Evolutionary conservation across 30 jellyfish, hydroid and myxozoan species (phyloP).

Genomic region (Aurelia aurita complex sp. Pacific): DNA sequence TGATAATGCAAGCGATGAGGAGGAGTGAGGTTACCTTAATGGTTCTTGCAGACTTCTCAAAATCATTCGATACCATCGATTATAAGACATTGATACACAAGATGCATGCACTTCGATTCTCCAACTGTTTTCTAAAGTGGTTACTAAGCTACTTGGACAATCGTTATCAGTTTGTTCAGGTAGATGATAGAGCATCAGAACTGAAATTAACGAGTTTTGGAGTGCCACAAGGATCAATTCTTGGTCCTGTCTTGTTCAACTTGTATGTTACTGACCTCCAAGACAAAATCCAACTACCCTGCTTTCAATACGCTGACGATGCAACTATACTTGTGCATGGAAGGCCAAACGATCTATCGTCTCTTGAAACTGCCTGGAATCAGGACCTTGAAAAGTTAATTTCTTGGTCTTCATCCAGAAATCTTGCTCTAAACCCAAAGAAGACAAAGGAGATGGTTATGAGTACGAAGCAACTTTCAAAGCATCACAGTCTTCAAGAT

Average conservation of each 20-base stretch:
- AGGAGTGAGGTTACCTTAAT: slow-evolving; percentile 61
- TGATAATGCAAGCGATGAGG: slow-evolving; percentile 47
- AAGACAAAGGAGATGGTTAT: slow-evolving; percentile 57
- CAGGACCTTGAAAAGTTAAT: slow-evolving; percentile 28
- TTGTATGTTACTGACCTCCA: slow-evolving; percentile 56
- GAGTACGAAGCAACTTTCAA: slow-evolving; percentile 37
- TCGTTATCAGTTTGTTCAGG: slow-evolving; percentile 64
- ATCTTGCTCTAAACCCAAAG: slow-evolving; percentile 47
- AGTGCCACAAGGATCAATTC: slow-evolving; percentile 72
- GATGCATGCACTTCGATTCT: slow-evolving; percentile 65
- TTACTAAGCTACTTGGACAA: slow-evolving; percentile 58
- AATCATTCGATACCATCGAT: slow-evolving; percentile 77
- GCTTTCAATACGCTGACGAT: slow-evolving; percentile 59
- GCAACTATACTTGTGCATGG: slow-evolving; percentile 36
- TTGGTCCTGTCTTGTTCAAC: slow-evolving; percentile 69
- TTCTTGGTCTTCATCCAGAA: slow-evolving; percentile 36
- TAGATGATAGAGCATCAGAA: slow-evolving; percentile 67
- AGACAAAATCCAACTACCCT: slow-evolving; percentile 33
- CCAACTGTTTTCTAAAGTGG: slow-evolving; percentile 63
- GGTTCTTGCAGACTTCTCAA: slow-evolving; percentile 77
- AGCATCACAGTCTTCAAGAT: slow-evolving; percentile 27
- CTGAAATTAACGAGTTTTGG: slow-evolving; percentile 36
- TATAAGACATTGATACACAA: slow-evolving; percentile 41
- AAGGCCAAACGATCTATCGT: slow-evolving; percentile 45
- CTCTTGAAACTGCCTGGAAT: slow-evolving; percentile 20